These are phyloP conservation scores for Tortrix viridana DNA, from an alignment of 2,888 invertebrate genomes.

Conservation along the genomic window DNA sequence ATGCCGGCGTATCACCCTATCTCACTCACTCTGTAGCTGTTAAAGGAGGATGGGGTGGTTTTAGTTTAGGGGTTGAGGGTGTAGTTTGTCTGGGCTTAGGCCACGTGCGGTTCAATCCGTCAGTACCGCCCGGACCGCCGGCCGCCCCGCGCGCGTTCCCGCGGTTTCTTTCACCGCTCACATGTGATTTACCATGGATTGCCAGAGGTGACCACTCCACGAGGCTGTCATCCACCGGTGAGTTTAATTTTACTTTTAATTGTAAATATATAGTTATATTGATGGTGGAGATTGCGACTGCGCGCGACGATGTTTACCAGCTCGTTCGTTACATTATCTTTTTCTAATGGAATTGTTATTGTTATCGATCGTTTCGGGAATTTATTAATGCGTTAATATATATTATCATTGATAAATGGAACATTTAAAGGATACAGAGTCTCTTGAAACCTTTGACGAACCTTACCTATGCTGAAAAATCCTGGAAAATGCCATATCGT, in stretches of 20 bases:
- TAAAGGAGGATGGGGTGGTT: background rate
- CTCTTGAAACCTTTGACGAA: no score
- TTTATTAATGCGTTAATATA: constrained; percentile 64
- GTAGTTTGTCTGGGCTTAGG: constrained; percentile 11
- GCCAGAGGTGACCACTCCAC: constrained; percentile 71
- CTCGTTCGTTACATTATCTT: constrained; percentile 63
- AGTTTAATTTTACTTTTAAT: constrained; percentile 51
- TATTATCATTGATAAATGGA: no score
- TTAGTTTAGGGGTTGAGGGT: constrained; percentile 2
- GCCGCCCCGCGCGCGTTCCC: constrained; percentile 51
- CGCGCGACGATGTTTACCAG: constrained; percentile 69
- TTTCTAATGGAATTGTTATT: constrained; percentile 60
- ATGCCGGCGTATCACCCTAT: constrained; percentile 49
- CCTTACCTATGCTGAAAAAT: no score
- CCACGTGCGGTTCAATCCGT: constrained; percentile 48
- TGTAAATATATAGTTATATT: constrained; percentile 39
- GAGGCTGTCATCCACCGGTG: constrained; percentile 43
- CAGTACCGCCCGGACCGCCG: constrained; percentile 72
- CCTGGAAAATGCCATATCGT: no score
- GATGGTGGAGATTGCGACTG: constrained; percentile 63
- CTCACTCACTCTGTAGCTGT: no score
- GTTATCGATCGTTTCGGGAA: constrained; percentile 66
- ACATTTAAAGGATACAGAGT: no score
- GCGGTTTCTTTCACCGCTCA: constrained; percentile 41
- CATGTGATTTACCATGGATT: constrained; percentile 68